Base-by-base conservation (phyloP, 2,113 vertebrate species). In the Microcebus jonahi region DNA sequence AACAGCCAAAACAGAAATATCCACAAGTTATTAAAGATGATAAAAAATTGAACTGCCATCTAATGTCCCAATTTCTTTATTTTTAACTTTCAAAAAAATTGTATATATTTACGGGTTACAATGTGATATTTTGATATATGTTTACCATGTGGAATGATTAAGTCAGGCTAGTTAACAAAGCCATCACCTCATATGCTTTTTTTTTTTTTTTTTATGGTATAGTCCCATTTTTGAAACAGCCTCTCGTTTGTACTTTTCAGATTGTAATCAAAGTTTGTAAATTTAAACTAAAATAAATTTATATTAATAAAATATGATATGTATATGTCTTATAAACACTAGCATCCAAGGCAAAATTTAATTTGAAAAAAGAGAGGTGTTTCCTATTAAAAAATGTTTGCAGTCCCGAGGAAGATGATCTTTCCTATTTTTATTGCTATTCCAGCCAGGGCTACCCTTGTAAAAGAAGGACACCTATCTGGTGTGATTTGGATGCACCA, bases 231-330 rank as follows among this genome's bases (percentile, higher is more conserved):
- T 87, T 42, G 50, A 70, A 68, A 90, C 45, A 55, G 14, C 48
- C n/a, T 81, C 76, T 75, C n/a, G 17, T 73, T 92, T 1, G 25
- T 39, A 75, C 23, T 57, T 82, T 70, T 76, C 1, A 70, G 68
- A 10, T 67, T 79, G 77, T 61, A 63, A 31, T 45, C 15, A 71
- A 55, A 80, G 11, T 18, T 80, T 63, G 65, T 48, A 67, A 17
- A 73, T 39, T 67, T 95, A 79, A 53, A 75, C 31, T 73, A 91
- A 94, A 82, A 80, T 88, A 39, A 53, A 45, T 84, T 68, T 70
- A 31, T 70, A 36, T 95, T 87, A 73, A 57, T 82, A 85, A 79
- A 81, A 36, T 85, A 45, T 17, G 8, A 10, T 21, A 45, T 8
- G 5, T 57, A 39, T 68, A 57, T 96, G 20, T 84, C 71, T 87